Evolutionary conservation across 2,888 invertebrate species (phyloP).

Genomic region (Parnassius apollo): DNA sequence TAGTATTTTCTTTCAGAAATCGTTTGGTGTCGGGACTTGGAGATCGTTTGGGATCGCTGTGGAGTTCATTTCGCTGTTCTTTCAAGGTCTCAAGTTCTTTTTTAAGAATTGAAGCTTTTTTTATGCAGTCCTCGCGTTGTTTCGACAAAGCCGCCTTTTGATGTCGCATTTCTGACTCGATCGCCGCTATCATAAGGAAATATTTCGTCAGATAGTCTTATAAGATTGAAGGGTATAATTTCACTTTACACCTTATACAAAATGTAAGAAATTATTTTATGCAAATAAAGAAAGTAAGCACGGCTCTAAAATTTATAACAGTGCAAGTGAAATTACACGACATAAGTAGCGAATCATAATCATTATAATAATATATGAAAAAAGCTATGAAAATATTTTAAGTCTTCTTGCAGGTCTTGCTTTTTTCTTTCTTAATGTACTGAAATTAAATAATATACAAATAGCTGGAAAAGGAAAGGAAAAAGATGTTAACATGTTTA

Average conservation of each 20-base stretch:
- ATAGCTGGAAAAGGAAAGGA: too few relatives aligned
- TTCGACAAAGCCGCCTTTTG: slow-evolving; percentile 90
- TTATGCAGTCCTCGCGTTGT: slow-evolving; percentile 91
- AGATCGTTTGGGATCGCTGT: slow-evolving; percentile 84
- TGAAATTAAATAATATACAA: background rate
- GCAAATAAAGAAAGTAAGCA: background rate
- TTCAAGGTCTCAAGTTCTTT: slow-evolving; percentile 89
- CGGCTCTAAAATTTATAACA: slow-evolving; percentile 6
- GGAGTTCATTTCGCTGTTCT: slow-evolving; percentile 89
- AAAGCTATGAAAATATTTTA: background rate
- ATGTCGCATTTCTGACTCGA: slow-evolving; percentile 90
- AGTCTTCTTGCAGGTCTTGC: background rate
- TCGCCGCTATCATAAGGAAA: slow-evolving; percentile 74
- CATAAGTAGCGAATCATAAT: slow-evolving; percentile 8
- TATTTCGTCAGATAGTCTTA: slow-evolving; percentile 22
- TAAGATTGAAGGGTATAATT: slow-evolving; percentile 3
- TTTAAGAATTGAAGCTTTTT: slow-evolving; percentile 86
- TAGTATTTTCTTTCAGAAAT: slow-evolving; percentile 91
- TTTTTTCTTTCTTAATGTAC: background rate
- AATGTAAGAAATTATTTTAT: background rate
- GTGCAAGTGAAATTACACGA: slow-evolving; percentile 30
- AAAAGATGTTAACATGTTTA: too few relatives aligned
- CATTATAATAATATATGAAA: background rate
- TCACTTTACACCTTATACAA: slow-evolving; percentile 4
- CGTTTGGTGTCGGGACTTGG: slow-evolving; percentile 89